These are phyloP conservation scores for Borostomias antarcticus DNA, from an alignment of 2,797 vertebrate genomes.

Conservation along the genomic window DNA sequence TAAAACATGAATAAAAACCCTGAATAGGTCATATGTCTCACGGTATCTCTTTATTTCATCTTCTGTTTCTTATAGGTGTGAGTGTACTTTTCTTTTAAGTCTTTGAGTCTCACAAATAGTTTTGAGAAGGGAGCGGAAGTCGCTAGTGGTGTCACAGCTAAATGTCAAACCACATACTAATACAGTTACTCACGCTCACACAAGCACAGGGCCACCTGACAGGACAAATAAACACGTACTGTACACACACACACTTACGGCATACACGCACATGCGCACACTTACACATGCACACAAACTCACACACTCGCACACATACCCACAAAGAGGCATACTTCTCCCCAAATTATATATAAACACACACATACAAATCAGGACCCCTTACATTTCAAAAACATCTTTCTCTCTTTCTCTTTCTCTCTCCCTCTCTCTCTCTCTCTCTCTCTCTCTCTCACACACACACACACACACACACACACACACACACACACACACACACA, in stretches of 20 bases:
- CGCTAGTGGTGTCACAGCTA: slow-evolving; percentile 50
- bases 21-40: background rate
- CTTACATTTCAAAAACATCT: no score
- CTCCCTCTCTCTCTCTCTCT: no score
- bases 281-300: slow-evolving; percentile 20
- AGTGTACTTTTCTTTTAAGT: background rate
- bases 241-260: slow-evolving; percentile 33
- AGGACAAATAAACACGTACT: slow-evolving; percentile 24
- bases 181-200: slow-evolving; percentile 35
- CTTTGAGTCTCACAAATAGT: no score
- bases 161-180: slow-evolving; percentile 74
- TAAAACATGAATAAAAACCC: background rate
- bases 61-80: background rate
- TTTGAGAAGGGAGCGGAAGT: slow-evolving; percentile 55
- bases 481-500: slow-evolving; percentile 8
- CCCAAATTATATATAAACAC: slow-evolving; percentile 3
- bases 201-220: slow-evolving; percentile 5
- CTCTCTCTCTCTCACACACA: no score
- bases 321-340: background rate
- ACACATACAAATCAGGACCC: slow-evolving; percentile 45
- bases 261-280: no score
- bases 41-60: background rate
- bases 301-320: slow-evolving; percentile 24
- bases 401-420: no score
- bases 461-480: slow-evolving; percentile 10